phyloP scores from a whole-genome alignment of 2,888 invertebrate genomes.

The Acrobasis repandana region DNA sequence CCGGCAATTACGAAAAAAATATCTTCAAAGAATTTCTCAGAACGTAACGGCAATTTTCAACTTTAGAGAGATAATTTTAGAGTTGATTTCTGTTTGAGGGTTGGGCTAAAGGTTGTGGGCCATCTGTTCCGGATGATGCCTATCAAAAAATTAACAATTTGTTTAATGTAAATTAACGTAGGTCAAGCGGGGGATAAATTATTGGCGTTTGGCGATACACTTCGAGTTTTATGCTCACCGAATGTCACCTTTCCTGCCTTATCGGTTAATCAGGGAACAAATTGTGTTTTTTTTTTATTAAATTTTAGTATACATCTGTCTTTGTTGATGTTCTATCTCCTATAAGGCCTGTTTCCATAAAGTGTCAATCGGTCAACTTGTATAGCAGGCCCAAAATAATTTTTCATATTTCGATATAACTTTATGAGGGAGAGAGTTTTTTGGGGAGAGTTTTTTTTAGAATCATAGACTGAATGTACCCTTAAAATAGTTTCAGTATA shows the following conservation, averaged over 20 bases:
- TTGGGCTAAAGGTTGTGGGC: constrained; percentile 43
- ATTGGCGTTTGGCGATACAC: constrained; percentile 72
- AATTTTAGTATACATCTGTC: constrained; percentile 56
- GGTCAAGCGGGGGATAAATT: constrained; percentile 77
- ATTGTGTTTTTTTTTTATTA: constrained; percentile 61
- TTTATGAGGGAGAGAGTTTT: too few relatives aligned
- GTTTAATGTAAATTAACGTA: constrained; percentile 81
- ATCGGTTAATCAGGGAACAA: constrained; percentile 65
- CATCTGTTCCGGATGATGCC: constrained; percentile 81
- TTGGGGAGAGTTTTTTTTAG: too few relatives aligned
- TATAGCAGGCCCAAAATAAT: too few relatives aligned
- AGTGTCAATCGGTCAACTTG: too few relatives aligned
- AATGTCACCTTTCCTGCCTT: constrained; percentile 79
- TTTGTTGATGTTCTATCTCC: constrained; percentile 10
- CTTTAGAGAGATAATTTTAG: constrained; percentile 25
- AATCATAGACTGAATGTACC: too few relatives aligned
- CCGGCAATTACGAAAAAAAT: constrained; percentile 72
- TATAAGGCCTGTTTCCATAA: not conserved
- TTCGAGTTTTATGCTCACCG: constrained; percentile 71
- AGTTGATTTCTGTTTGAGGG: constrained; percentile 35
- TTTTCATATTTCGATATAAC: too few relatives aligned
- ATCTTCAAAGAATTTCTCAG: constrained; percentile 46
- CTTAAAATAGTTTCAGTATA: too few relatives aligned
- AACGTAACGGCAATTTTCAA: constrained; percentile 31
- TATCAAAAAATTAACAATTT: constrained; percentile 83